phyloP scores from a whole-genome alignment of 2,113 vertebrate genomes.

The Eubucco bourcierii region DNA sequence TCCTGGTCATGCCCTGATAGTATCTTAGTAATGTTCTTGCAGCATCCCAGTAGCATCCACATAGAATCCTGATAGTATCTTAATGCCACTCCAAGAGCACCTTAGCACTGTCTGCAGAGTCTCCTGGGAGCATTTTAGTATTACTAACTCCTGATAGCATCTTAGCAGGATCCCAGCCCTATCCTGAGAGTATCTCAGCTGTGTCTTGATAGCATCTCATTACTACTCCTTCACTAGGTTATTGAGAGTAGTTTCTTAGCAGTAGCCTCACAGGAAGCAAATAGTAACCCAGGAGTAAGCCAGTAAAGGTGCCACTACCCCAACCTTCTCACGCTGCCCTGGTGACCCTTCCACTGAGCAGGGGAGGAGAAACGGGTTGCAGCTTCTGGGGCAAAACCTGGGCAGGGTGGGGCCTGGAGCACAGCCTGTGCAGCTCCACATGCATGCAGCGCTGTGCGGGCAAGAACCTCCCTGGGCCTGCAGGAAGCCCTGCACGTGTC shows the following conservation, averaged over 20 bases:
- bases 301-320: accelerated
- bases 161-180: neutral
- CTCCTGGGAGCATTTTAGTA: neutral
- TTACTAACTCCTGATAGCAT: neutral
- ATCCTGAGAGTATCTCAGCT: neutral
- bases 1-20: neutral
- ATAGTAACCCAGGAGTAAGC: accelerated
- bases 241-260: neutral
- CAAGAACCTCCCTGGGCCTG: accelerated
- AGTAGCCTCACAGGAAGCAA: neutral
- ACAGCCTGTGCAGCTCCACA: neutral
- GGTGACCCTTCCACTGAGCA: accelerated
- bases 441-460: neutral
- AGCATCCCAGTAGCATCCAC: neutral
- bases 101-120: neutral
- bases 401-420: accelerated
- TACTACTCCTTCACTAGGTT: neutral
- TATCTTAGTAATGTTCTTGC: accelerated
- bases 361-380: accelerated
- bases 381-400: neutral
- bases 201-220: accelerated
- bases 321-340: accelerated
- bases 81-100: neutral
- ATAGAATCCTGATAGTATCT: neutral
- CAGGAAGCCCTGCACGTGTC: neutral